These are phyloP conservation scores for Spilarctia lutea DNA, from an alignment of 2,888 invertebrate species.

Conservation along the genomic window DNA sequence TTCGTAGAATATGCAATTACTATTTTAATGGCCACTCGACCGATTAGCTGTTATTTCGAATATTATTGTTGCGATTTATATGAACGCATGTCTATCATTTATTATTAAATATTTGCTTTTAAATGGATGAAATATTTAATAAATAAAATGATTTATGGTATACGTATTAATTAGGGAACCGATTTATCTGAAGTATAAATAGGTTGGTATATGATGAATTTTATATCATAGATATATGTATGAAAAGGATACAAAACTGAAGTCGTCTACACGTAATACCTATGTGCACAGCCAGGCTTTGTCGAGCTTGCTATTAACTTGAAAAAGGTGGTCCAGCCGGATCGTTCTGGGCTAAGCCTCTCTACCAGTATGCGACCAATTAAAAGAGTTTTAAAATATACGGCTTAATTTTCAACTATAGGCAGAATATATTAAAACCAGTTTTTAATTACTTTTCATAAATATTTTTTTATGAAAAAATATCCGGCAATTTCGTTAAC, in stretches of 20 bases:
- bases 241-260: slow-evolving; percentile 5
- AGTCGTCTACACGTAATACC: neutral
- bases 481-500: neutral
- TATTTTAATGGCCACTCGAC: slow-evolving; percentile 5
- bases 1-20: neutral
- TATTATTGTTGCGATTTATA: neutral
- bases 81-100: neutral
- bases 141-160: neutral
- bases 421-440: slow-evolving; percentile 27
- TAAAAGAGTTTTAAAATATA: slow-evolving; percentile 36
- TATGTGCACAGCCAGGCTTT: slow-evolving; percentile 14
- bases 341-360: slow-evolving; percentile 11
- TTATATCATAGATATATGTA: neutral
- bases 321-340: slow-evolving; percentile 14
- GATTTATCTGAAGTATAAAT: neutral
- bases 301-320: slow-evolving; percentile 19
- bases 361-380: slow-evolving; percentile 27
- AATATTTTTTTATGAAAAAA: neutral
- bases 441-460: slow-evolving; percentile 33
- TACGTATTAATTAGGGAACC: neutral
- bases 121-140: neutral
- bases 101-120: neutral
- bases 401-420: slow-evolving; percentile 27
- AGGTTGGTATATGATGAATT: neutral
- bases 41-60: neutral